These are phyloP conservation scores for Simalia tracyae DNA, from an alignment of 2,797 vertebrate species.

Conservation along the genomic window DNA sequence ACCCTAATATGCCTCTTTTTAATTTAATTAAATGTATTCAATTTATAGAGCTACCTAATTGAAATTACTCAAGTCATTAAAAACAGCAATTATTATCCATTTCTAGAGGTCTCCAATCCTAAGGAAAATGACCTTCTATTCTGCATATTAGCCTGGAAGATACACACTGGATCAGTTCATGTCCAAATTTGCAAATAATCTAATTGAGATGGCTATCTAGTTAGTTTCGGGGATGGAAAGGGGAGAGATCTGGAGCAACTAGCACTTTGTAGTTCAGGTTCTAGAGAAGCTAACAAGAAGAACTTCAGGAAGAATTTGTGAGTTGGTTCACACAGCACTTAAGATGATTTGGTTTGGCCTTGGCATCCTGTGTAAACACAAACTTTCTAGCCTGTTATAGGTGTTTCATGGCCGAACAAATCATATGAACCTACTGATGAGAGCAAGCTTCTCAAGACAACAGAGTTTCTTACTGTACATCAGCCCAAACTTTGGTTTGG, in stretches of 20 bases:
- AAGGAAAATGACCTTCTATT: not conserved
- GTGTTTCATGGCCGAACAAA: no score
- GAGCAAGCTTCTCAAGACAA: not conserved
- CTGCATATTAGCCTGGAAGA: not conserved
- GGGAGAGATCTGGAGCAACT: not conserved
- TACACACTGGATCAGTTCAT: not conserved
- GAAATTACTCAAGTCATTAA: not conserved
- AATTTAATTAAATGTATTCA: not conserved
- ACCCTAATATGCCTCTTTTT: not conserved
- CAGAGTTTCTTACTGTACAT: not conserved
- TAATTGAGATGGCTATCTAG: not conserved
- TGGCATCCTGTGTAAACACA: not conserved
- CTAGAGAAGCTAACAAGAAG: not conserved
- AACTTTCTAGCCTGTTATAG: no score
- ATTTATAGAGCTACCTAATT: not conserved
- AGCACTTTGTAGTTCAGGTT: not conserved
- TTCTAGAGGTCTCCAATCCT: not conserved
- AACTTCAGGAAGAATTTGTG: not conserved
- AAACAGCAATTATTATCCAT: not conserved
- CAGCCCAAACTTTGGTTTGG: conserved; percentile 33
- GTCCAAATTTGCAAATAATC: not conserved
- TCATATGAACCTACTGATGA: not conserved
- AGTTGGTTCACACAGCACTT: not conserved
- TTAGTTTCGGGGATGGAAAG: not conserved
- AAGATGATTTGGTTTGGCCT: not conserved